These are phyloP conservation scores for Adelges cooleyi DNA, from an alignment of 1,140 invertebrate genomes.

Conservation along the genomic window DNA sequence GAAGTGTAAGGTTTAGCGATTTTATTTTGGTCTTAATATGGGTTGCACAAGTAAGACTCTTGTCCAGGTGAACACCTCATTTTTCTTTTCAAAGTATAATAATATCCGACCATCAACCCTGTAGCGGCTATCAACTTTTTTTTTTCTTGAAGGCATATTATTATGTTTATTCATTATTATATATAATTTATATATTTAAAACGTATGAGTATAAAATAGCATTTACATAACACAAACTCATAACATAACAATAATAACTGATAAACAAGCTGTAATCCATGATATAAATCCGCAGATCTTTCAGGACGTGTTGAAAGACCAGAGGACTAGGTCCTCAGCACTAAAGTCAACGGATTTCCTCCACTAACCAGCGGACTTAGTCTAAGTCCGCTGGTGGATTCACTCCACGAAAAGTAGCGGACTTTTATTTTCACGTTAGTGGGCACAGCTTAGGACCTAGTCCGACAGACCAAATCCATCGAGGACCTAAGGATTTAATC, in stretches of 20 bases:
- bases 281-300: not conserved
- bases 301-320: not conserved
- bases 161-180: not conserved
- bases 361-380: not conserved
- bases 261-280: not conserved
- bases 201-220: too few species aligned
- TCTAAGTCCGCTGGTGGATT: not conserved
- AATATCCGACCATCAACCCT: not conserved
- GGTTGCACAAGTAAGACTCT: too few species aligned
- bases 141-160: not conserved
- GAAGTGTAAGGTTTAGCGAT: too few species aligned
- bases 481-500: too few species aligned
- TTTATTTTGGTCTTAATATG: too few species aligned
- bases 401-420: not conserved
- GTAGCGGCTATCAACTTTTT: constrained; percentile 1
- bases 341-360: constrained; percentile 1
- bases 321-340: too few species aligned
- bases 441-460: too few species aligned
- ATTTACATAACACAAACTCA: too few species aligned
- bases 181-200: too few species aligned
- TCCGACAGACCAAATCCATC: too few species aligned
- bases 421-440: not conserved
- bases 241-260: too few species aligned
- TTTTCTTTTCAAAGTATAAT: not conserved
- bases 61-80: too few species aligned